Base-by-base conservation (phyloP, 53 echinoderm and acorn worm genomes). In the Glandiceps talaboti region DNA sequence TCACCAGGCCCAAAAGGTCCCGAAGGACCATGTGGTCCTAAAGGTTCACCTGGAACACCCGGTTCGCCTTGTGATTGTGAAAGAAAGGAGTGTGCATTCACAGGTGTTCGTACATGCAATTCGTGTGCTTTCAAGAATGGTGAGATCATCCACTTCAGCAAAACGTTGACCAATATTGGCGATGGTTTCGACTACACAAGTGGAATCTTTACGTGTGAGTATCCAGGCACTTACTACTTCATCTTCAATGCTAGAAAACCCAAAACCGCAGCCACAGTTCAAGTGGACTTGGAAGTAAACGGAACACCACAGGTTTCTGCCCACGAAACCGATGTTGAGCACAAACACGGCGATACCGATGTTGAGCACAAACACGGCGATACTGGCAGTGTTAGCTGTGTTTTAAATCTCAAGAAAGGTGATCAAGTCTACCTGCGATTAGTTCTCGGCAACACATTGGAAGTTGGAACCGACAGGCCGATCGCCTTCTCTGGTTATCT, bases 11-110 rank as follows among this genome's bases (percentile, higher is more conserved):
- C 73, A 31, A 79, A 26, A 26, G 85, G 80, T 28, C 75, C 29
- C 6, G 75, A 76, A 30, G 85, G 85, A 14, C 75, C 75, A 31
- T 75, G 73, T 74, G 85, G 85, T 29, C 79, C 33, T 26, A 85
- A 80, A 76, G 85, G 85, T 26, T 76, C 75, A 74, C 33, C 33
- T 25, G 85, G 85, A 27, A 72, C 76, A 75, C 74, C 75, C 14
- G 85, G 85, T 45, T 6, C 64, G 20, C 6, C 6, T 20, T 45
- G 64, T 45, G n/a, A n/a, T n/a, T n/a, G n/a, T n/a, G 20, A 45
- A 6, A 6, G 64, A 20, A 45, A 45, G 20, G 20, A 45, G 20
- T 45, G 6, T 45, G 6, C 64, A 45, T 45, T 45, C 64, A 45
- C 64, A 6, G 64, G 64, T 12, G 6, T 45, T 6, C 64, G 64